Percentiles rank a stretch among this genome's conserved stretches.
Evolutionary conservation across 2,888 invertebrate species (phyloP).

Genomic region (Melinaea marsaeus): DNA sequence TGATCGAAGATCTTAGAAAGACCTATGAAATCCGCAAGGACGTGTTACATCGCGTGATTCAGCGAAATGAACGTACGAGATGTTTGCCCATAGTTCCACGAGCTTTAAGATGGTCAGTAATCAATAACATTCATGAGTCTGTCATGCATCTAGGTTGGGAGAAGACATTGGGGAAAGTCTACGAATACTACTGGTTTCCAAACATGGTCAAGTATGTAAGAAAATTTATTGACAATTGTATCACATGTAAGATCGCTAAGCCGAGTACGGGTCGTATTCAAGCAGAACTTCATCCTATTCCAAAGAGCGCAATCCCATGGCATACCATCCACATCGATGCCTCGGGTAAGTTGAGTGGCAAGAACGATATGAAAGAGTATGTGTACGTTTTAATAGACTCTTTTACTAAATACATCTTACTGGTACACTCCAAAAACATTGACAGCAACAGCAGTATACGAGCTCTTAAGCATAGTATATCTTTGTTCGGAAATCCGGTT

Average conservation of each 20-base stretch:
- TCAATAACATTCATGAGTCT: background rate
- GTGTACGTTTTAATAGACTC: constrained; percentile 38
- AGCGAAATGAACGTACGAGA: no score
- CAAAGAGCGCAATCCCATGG: constrained; percentile 37
- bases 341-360: constrained; percentile 4
- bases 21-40: no score
- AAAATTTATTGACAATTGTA: background rate
- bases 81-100: background rate
- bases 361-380: constrained; percentile 37
- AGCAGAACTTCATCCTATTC: constrained; percentile 41
- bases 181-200: background rate
- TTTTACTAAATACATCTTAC: constrained; percentile 36
- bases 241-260: background rate
- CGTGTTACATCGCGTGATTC: no score
- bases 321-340: constrained; percentile 41
- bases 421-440: constrained; percentile 23
- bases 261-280: constrained; percentile 19
- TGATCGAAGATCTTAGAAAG: no score
- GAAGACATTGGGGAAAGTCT: background rate
- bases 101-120: background rate
- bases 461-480: constrained; percentile 1
- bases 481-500: constrained; percentile 27
- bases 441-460: constrained; percentile 19
- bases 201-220: background rate
- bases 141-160: background rate